Evolutionary conservation across 2,888 invertebrate species (phyloP).

Genomic region (Caradrina clavipalpis): DNA sequence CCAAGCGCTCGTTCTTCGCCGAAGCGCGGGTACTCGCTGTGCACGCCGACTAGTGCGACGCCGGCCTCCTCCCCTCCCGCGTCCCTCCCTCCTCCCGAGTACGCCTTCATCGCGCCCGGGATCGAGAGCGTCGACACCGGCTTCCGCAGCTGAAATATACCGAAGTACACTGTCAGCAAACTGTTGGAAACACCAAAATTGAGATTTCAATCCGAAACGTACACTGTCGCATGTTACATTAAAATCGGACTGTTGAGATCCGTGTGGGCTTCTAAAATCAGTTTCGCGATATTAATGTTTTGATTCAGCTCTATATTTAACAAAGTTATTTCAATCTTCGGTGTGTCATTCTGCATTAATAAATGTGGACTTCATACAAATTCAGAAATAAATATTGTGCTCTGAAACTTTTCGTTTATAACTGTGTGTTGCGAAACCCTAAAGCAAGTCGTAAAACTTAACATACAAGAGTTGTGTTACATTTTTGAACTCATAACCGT

Average conservation of each 20-base stretch:
- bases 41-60: conserved; percentile 97
- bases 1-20: conserved; percentile 96
- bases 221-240: conserved; percentile 49
- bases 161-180: conserved; percentile 56
- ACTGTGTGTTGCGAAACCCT: conserved; percentile 40
- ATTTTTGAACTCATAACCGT: conserved; percentile 61
- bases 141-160: conserved; percentile 96
- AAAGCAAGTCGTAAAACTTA: conserved; percentile 44
- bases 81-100: conserved; percentile 92
- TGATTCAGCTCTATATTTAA: conserved; percentile 58
- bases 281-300: conserved; percentile 52
- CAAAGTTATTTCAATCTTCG: conserved; percentile 46
- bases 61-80: conserved; percentile 95
- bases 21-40: conserved; percentile 97
- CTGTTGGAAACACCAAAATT: conserved; percentile 47
- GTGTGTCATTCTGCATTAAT: conserved; percentile 54
- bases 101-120: conserved; percentile 97
- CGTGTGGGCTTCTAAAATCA: conserved; percentile 34
- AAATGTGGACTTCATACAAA: conserved; percentile 51
- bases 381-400: conserved; percentile 36
- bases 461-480: conserved; percentile 48
- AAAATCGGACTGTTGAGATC: conserved; percentile 31
- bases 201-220: conserved; percentile 43
- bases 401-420: conserved; percentile 24
- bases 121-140: conserved; percentile 99